A percentile compares a stretch with the other conserved stretches of the same genome.
Evolutionary conservation across 2,797 vertebrate species (phyloP).

Genomic region (Pempheris klunzingeri): DNA sequence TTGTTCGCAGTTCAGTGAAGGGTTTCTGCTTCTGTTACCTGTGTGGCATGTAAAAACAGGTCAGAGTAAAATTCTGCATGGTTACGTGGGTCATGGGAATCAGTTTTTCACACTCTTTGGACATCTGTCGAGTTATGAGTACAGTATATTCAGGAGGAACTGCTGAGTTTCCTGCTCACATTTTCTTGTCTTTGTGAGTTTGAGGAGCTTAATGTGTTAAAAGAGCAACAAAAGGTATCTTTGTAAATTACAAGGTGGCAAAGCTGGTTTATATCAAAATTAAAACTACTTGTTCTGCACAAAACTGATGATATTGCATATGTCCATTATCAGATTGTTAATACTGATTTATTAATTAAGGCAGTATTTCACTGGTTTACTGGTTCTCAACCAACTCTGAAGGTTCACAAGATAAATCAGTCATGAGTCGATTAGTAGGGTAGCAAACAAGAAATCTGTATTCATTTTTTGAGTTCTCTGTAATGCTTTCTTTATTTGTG

Average conservation of each 20-base stretch:
- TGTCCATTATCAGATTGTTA: too few species aligned
- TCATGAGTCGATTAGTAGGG: neutral
- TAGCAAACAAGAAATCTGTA: neutral
- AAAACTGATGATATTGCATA: too few species aligned
- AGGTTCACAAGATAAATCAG: neutral
- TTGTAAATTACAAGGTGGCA: neutral
- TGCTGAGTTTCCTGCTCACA: neutral
- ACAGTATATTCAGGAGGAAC: neutral
- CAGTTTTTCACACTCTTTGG: conserved; percentile 43
- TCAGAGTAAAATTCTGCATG: conserved; percentile 1
- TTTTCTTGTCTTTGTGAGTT: conserved; percentile 17
- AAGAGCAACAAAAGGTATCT: conserved; percentile 20
- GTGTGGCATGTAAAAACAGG: conserved; percentile 60
- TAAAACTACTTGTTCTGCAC: neutral
- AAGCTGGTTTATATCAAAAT: neutral
- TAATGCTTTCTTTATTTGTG: neutral
- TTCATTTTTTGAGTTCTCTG: neutral
- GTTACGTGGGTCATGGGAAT: conserved; percentile 47
- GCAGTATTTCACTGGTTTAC: too few species aligned
- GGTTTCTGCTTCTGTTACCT: conserved; percentile 51
- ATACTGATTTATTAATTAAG: too few species aligned
- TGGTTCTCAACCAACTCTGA: neutral
- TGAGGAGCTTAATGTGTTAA: conserved; percentile 6
- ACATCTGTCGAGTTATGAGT: neutral
- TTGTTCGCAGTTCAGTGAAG: conserved; percentile 18